These are phyloP conservation scores for Crotalus horridus DNA, from an alignment of 2,113 vertebrate species.

Conservation along the genomic window DNA sequence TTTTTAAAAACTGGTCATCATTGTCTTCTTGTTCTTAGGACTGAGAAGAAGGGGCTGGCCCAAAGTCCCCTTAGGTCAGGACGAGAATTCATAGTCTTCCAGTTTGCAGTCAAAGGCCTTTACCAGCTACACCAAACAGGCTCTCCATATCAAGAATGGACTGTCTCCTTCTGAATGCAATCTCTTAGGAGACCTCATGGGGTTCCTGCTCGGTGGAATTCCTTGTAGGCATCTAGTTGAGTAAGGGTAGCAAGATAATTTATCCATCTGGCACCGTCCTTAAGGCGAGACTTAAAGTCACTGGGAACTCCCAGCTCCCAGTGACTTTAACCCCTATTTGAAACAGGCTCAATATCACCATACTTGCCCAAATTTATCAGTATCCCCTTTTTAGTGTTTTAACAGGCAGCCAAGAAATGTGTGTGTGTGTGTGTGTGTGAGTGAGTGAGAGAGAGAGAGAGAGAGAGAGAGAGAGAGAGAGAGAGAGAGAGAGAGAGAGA, in stretches of 20 bases:
- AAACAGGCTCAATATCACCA: not conserved
- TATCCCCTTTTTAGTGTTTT: not conserved
- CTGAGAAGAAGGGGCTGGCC: not conserved
- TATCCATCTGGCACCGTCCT: not conserved
- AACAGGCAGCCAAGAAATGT: not conserved
- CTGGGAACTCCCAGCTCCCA: not conserved
- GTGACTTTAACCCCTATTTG: not conserved
- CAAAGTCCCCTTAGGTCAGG: not conserved
- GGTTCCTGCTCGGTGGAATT: not conserved
- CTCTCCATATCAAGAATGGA: not conserved
- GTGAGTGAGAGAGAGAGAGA: no score
- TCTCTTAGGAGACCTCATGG: not conserved
- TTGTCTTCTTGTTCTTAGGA: not conserved
- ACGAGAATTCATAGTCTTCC: not conserved
- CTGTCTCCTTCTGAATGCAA: not conserved
- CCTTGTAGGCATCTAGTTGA: not conserved
- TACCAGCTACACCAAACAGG: not conserved
- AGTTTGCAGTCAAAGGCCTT: not conserved
- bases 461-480: no score
- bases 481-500: no score
- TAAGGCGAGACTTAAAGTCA: not conserved
- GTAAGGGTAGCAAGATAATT: not conserved
- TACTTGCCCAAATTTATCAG: not conserved
- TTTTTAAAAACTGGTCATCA: not conserved
- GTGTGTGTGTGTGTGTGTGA: not conserved